Evolutionary conservation across 2,797 vertebrate species (phyloP).

Genomic region (Paratrypauchen microcephalus): DNA sequence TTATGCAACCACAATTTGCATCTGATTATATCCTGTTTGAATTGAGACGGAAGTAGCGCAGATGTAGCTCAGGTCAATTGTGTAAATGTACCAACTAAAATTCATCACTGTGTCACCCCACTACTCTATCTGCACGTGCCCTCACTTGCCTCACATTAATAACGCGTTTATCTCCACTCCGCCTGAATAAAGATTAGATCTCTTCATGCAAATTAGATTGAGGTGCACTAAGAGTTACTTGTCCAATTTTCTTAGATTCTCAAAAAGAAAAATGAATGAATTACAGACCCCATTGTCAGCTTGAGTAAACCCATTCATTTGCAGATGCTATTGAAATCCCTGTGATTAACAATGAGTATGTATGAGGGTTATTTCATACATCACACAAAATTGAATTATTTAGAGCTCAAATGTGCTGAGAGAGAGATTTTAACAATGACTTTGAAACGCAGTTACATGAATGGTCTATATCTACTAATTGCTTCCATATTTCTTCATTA

Average conservation of each 20-base stretch:
- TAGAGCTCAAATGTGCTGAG: background rate
- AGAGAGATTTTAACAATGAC: background rate
- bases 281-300: background rate
- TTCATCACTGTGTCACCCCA: background rate
- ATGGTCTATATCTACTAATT: background rate
- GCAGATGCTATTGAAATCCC: background rate
- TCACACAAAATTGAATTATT: background rate
- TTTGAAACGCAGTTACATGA: background rate
- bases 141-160: slow-evolving; percentile 4
- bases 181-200: slow-evolving; percentile 1
- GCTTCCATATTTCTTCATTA: background rate
- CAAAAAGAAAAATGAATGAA: background rate
- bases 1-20: no score
- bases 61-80: background rate
- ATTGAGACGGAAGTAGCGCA: background rate
- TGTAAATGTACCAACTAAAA: background rate
- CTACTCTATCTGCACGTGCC: background rate
- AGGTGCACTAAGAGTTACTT: background rate
- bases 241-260: background rate
- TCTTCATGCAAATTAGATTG: background rate
- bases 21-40: no score
- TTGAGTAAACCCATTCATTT: background rate
- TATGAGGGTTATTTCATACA: background rate
- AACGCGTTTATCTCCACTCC: background rate
- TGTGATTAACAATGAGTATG: slow-evolving; percentile 1